Conservation (phyloP, 2,888 invertebrate species). For the Hypomecis atomaria region DNA sequence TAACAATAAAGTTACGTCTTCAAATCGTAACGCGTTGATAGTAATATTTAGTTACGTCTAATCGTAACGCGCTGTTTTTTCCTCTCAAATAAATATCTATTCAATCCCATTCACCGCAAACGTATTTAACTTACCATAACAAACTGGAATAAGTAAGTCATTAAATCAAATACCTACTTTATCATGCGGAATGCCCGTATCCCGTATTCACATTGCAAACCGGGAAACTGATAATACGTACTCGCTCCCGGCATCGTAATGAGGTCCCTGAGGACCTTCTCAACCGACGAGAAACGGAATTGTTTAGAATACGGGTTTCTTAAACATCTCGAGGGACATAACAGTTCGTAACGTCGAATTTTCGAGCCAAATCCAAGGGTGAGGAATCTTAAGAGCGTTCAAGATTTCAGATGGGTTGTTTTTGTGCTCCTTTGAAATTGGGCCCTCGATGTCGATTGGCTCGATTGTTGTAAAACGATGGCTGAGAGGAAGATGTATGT, state of each 20-base stretch:
- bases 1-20: too few species aligned
- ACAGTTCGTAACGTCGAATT: constrained; percentile 35
- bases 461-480: not conserved
- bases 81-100: not conserved
- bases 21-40: too few species aligned
- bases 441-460: not conserved
- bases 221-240: constrained; percentile 32
- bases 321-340: constrained; percentile 42
- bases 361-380: constrained; percentile 21
- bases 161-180: constrained; percentile 30
- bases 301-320: constrained; percentile 52
- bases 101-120: constrained; percentile 1
- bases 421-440: not conserved
- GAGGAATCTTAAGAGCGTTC: constrained; percentile 9
- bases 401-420: constrained; percentile 4
- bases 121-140: constrained; percentile 20
- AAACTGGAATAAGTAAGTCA: constrained; percentile 13
- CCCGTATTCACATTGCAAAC: constrained; percentile 34
- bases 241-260: constrained; percentile 47
- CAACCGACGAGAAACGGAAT: constrained; percentile 46
- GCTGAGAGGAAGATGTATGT: not conserved
- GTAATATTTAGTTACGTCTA: too few species aligned
- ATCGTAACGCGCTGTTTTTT: not conserved
- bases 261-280: constrained; percentile 51
- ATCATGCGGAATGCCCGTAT: constrained; percentile 13